Base-by-base conservation (phyloP, 2,797 vertebrate genomes). In the Dermochelys coriacea region DNA sequence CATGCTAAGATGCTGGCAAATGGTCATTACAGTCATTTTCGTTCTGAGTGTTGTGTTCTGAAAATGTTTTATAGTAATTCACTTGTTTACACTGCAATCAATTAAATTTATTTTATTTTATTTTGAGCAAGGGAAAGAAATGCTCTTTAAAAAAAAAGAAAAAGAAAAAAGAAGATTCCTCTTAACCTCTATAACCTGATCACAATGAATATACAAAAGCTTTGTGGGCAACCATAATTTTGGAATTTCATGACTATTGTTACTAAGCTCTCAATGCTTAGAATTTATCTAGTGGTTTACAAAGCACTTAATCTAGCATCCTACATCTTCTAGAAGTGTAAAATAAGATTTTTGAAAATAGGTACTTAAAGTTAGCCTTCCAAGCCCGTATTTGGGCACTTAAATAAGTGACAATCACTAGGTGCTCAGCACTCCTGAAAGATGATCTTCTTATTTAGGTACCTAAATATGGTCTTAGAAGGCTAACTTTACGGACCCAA, bases 11-110 rank as follows among this genome's bases (percentile, higher is more conserved):
- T 91, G 15, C 16, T 82, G 61, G 7, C 2, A 55, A 52, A 82
- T 93, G 52, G 49, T 82, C 52, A 80, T 5, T 93, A 11, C 80
- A n/a, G 19, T 80, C n/a, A 41, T 93, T 88, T 37, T 80, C 51
- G 19, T 84, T 93, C 95, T 80, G 2, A 37, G n/a, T 41, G n/a
- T 71, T 71, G 68, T 71, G 19, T 37, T 68, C 64, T 68, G 64
- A 21, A 57, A 57, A 37, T 68, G 16, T 71, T 71, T 37, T 71
- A 41, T 10, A 71, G 18, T 12, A 37, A 9, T 41, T n/a, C 64
- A 23, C 18, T 23, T 49, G 9, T 41, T 54, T 74, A 41, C 45
- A 55, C 41, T 85, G 45, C 29, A 57, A n/a, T 52, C 64, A 85
- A n/a, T 41, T 27, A 71, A 84, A 61, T 41, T 41, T 59, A 29